Evolutionary conservation across 2,113 vertebrate species (phyloP).

Genomic region (Callorhinus ursinus): DNA sequence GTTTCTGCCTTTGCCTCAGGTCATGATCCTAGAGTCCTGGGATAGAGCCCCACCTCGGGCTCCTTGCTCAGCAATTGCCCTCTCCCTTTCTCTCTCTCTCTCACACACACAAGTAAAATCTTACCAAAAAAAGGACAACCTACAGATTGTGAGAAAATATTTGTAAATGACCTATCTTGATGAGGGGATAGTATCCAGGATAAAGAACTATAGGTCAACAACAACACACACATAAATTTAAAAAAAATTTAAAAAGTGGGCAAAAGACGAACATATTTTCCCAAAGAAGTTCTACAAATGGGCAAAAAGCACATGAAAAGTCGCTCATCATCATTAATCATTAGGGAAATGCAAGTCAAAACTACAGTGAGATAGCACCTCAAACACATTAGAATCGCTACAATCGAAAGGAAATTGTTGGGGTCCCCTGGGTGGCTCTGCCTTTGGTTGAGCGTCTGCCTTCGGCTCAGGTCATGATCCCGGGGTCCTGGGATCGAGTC

Average conservation of each 20-base stretch:
- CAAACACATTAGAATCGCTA: not conserved
- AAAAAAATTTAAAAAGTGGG: not conserved
- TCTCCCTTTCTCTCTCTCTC: not conserved
- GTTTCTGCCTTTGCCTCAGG: too few relatives aligned
- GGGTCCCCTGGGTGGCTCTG: too few relatives aligned
- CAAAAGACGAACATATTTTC: not conserved
- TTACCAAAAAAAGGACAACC: not conserved
- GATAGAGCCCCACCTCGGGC: not conserved
- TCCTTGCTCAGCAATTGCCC: not conserved
- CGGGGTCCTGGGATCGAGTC: not conserved
- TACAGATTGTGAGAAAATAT: not conserved
- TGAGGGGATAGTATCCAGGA: not conserved
- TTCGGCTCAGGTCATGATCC: too few relatives aligned
- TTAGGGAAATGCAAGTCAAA: not conserved
- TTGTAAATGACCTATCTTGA: not conserved
- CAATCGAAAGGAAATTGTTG: not conserved
- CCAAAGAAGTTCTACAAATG: not conserved
- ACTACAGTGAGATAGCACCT: not conserved
- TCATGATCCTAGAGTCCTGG: not conserved
- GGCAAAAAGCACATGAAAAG: not conserved
- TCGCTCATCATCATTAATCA: not conserved
- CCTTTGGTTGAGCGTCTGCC: too few relatives aligned
- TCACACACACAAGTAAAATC: too few relatives aligned
- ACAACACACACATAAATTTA: too few relatives aligned
- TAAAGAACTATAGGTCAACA: not conserved